Percentiles rank a stretch among this genome's conserved stretches.
phyloP scores from a whole-genome alignment of 1,140 invertebrate species.

The Zaprionus inermis region DNA sequence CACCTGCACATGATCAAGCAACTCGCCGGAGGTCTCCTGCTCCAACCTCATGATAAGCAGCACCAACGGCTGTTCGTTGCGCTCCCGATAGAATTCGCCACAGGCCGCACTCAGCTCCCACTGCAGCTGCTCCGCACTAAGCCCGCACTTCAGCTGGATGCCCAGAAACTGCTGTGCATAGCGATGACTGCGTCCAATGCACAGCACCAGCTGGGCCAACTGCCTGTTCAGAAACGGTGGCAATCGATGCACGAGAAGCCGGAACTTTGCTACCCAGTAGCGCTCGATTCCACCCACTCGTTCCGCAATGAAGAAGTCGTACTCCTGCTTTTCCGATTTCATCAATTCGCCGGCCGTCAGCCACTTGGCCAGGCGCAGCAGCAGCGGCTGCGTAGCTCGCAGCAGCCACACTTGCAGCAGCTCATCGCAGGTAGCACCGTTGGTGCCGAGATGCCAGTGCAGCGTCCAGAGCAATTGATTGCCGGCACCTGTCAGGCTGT shows the following conservation, averaged over 20 bases:
- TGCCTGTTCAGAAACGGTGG: slow-evolving; percentile 18
- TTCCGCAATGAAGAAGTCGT: slow-evolving; percentile 38
- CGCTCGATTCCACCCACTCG: background rate
- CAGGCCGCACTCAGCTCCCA: slow-evolving; percentile 1
- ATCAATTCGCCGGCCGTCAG: slow-evolving; percentile 19
- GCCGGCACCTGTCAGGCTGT: background rate
- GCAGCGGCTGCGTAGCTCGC: slow-evolving; percentile 14
- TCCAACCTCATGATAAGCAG: slow-evolving; percentile 20
- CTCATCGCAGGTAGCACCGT: background rate
- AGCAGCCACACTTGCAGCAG: slow-evolving; percentile 38
- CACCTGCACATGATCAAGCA: background rate
- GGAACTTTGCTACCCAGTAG: slow-evolving; percentile 42
- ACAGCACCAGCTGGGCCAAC: slow-evolving; percentile 16
- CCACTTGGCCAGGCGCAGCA: slow-evolving; percentile 30
- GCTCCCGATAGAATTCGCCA: background rate
- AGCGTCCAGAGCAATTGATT: slow-evolving; percentile 23
- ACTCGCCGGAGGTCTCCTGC: slow-evolving; percentile 11
- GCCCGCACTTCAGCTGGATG: background rate
- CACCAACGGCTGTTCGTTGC: slow-evolving; percentile 1
- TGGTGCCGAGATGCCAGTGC: slow-evolving; percentile 14
- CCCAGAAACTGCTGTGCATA: slow-evolving; percentile 10
- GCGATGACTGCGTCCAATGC: slow-evolving; percentile 25
- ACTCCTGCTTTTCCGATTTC: background rate
- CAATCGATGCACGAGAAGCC: background rate
- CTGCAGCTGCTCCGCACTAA: background rate